Evolutionary conservation across 2,888 invertebrate genomes (phyloP), one percentile per base, ranked within the genome.

Genomic region (Sisyra nigra): DNA sequence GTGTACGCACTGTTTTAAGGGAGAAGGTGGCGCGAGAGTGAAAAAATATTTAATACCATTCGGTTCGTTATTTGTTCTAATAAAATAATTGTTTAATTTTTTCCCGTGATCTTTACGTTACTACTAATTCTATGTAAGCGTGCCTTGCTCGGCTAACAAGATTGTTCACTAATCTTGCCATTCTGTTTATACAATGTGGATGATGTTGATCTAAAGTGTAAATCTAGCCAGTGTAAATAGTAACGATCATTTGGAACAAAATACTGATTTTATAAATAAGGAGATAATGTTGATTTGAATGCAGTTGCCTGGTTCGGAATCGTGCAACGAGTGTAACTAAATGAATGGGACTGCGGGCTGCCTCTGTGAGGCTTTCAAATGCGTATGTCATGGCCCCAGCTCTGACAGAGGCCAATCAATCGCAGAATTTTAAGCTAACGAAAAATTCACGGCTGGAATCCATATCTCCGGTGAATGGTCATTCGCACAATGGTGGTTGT

Each of bases 371-470:
- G 70, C 68, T 65, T 65, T 65, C 68, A 62, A 60, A 66, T 66
- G 72, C 71, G 71, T 70, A 77, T 81, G 73, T 82, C 76, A 89
- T 91, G 89, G 89, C 89, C 76, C 89, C 89, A 71, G 89, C 89
- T 72, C 78, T 88, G 67, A 83, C 87, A 62, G 84, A 86, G 71
- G 74, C 72, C 54, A 59, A 63, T 53, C 68, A 67, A 60, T 60
- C 63, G 44, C 65, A 65, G 51, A 62, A 57, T 52, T 66, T 66
- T 59, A 63, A 64, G 52, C 54, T 64, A 50, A 54, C 61, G 18
- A 34, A 38, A 17, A 38, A 29, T 19, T 34, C 43, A 24, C 43
- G 18, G 10, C 55, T 59, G 39, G 57, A 58, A 31, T 46, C 50
- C 40, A 24, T 24, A 5, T 24, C 24, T 24, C 48, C 47, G 9